Percentiles rank a stretch among this genome's conserved stretches.
Evolutionary conservation across 2,888 invertebrate species (phyloP).

Genomic region (Bimastos eiseni): DNA sequence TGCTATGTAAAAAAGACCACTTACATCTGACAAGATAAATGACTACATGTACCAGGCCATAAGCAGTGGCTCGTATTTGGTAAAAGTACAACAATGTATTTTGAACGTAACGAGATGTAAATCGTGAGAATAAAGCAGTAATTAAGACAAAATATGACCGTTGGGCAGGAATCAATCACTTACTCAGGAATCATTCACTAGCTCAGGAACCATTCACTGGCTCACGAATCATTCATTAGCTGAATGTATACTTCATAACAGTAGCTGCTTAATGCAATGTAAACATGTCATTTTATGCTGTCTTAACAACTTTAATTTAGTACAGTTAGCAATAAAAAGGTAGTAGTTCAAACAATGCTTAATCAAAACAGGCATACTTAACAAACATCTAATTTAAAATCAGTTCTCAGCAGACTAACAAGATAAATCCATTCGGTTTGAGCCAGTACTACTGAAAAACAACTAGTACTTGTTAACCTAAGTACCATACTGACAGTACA

Average conservation of each 20-base stretch:
- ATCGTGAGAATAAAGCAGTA: neutral
- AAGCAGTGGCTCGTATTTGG: neutral
- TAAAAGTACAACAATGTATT: neutral
- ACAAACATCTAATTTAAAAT: neutral
- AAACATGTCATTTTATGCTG: neutral
- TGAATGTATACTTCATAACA: neutral
- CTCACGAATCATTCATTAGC: no score
- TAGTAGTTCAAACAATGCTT: neutral
- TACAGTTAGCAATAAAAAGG: neutral
- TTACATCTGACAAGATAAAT: neutral
- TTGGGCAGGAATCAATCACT: no score
- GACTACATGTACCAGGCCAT: no score
- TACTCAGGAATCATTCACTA: no score
- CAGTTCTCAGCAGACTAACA: slow-evolving; percentile 5
- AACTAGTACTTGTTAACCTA: neutral
- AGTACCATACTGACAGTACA: neutral
- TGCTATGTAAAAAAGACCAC: neutral
- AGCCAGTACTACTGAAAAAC: neutral
- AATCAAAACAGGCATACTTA: neutral
- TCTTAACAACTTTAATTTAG: neutral
- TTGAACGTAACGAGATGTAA: neutral
- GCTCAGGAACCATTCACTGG: neutral
- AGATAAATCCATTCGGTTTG: neutral
- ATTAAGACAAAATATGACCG: neutral
- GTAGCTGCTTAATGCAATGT: neutral